phyloP scores from a whole-genome alignment of 2,113 vertebrate genomes.

The Lonchura striata region DNA sequence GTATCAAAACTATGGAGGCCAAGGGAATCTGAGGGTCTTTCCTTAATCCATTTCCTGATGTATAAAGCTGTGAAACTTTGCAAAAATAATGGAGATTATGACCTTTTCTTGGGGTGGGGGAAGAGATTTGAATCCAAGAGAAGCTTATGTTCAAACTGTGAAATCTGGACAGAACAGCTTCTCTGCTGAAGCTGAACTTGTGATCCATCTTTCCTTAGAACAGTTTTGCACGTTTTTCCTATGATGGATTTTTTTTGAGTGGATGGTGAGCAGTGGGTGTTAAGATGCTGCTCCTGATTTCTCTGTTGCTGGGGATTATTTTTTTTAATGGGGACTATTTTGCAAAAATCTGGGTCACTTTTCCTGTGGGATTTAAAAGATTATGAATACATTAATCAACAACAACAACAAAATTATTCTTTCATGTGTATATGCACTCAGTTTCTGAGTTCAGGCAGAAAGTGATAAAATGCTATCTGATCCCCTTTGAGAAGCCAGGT shows the following conservation, averaged over 20 bases:
- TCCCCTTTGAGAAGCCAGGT: neutral
- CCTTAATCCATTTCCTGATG: neutral
- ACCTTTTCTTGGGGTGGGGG: rapidly evolving
- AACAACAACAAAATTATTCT: neutral
- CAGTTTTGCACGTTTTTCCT: neutral
- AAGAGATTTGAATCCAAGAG: neutral
- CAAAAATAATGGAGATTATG: neutral
- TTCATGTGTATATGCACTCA: neutral
- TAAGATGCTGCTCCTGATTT: neutral
- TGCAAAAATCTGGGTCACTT: neutral
- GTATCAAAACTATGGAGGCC: neutral
- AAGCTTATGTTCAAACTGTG: neutral
- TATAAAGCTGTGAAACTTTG: neutral
- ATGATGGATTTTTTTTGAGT: neutral
- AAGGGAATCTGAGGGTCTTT: neutral
- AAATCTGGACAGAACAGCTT: neutral
- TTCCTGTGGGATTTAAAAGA: neutral
- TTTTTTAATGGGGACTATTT: neutral
- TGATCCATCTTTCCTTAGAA: neutral
- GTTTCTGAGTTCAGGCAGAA: neutral
- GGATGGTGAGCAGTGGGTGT: neutral
- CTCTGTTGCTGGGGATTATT: neutral
- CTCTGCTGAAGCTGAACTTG: neutral
- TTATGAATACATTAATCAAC: neutral
- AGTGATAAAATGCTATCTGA: neutral